phyloP scores from a whole-genome alignment of 1,140 invertebrate genomes.

The Trichonephila clavipes region DNA sequence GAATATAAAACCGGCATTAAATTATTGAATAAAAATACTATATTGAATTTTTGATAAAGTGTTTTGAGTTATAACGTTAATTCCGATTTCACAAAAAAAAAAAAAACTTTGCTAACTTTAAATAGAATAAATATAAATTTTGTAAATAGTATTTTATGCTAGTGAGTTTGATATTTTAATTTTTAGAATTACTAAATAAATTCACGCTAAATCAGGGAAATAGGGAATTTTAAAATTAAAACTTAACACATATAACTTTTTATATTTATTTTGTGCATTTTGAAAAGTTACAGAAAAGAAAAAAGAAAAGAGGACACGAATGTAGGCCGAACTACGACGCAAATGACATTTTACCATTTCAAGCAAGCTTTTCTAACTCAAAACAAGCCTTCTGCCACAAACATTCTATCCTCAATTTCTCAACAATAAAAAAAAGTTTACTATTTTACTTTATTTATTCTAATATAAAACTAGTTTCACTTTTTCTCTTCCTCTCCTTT shows the following conservation, averaged over 20 bases:
- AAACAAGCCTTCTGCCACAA: conserved; percentile 37
- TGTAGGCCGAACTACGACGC: neutral
- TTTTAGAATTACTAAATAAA: too few species aligned
- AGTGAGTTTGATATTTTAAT: too few species aligned
- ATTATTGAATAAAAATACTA: too few species aligned
- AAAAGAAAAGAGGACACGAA: neutral
- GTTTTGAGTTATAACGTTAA: too few species aligned
- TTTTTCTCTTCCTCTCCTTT: neutral
- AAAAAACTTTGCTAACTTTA: too few species aligned
- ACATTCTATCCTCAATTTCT: conserved; percentile 40
- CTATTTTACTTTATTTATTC: conserved; percentile 13
- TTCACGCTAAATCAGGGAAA: too few species aligned
- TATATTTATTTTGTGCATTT: neutral
- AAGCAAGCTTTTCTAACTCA: neutral
- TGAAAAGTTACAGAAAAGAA: neutral
- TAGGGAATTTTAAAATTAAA: too few species aligned
- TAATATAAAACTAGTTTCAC: conserved; percentile 9
- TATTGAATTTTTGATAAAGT: too few species aligned
- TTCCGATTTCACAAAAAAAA: too few species aligned
- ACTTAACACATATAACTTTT: neutral
- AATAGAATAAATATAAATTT: too few species aligned
- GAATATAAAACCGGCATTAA: too few species aligned
- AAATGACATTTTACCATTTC: neutral
- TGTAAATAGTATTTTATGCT: too few species aligned
- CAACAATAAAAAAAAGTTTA: neutral